A percentile compares a stretch with the other conserved stretches of the same genome.
These are phyloP conservation scores for Chelidonichthys spinosus DNA, from an alignment of 2,797 vertebrate species.

Conservation along the genomic window DNA sequence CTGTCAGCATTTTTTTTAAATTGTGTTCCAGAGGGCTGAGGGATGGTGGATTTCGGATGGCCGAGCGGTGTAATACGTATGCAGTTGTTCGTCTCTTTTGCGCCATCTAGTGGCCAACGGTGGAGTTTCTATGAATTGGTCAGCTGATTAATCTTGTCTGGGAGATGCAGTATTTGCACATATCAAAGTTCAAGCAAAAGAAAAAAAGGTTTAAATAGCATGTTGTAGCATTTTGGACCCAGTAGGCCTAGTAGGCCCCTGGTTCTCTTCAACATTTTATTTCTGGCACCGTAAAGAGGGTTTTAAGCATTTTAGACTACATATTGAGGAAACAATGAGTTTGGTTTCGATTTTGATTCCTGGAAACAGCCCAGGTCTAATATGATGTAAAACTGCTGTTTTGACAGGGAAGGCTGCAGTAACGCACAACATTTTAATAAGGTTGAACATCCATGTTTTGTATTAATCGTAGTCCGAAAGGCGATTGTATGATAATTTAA, in stretches of 20 bases:
- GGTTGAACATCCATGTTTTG: not conserved
- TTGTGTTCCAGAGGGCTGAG: not conserved
- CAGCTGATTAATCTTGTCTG: too few species aligned
- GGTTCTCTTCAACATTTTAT: not conserved
- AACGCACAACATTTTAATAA: not conserved
- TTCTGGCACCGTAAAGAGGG: not conserved
- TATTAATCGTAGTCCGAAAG: not conserved
- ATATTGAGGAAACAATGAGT: not conserved
- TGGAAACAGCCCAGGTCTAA: not conserved
- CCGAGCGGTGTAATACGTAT: not conserved
- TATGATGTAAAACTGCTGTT: not conserved
- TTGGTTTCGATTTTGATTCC: not conserved
- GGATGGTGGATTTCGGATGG: not conserved
- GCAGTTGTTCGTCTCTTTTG: not conserved
- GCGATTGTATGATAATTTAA: not conserved
- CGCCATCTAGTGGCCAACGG: constrained; percentile 48
- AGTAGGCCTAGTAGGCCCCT: not conserved
- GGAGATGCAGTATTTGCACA: not conserved
- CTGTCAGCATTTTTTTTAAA: not conserved
- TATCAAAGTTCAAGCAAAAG: not conserved
- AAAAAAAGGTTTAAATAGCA: not conserved
- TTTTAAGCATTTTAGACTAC: not conserved
- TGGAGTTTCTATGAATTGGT: not conserved
- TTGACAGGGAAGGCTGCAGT: not conserved
- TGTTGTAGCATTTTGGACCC: not conserved